Base-by-base conservation (phyloP, 2,888 invertebrate species). In the Parascotia fuliginaria region DNA sequence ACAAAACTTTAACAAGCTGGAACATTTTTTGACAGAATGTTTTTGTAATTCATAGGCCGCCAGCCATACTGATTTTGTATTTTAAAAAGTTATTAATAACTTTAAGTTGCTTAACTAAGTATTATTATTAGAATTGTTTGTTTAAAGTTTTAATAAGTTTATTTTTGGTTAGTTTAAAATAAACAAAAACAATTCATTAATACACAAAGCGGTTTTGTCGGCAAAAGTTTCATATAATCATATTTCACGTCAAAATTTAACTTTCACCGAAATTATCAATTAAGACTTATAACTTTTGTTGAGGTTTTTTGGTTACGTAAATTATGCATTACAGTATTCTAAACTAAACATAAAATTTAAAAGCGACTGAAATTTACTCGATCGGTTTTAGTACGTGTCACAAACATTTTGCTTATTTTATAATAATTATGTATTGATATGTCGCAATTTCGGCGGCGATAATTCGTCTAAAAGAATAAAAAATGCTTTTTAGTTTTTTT, bases 171-270 rank as follows among this genome's bases (percentile, higher is more conserved):
- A 57, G 43, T 53, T 16, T n/a, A 32, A 55, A 58, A 64, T 64
- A 61, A 64, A 64, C 55, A 60, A 64, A 65, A 55, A 56, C 50
- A 60, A 60, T 60, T 60, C 64, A 47, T 55, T 52, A 55, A 44
- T 33, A 57, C 53, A 67, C 51, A 56, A 37, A 54, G 57, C 46
- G 28, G 65, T 67, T 67, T 51, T 60, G 57, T 67, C 40, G 67
- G 55, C n/a, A 19, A 32, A 55, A 60, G 57, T 56, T 60, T 49
- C 39, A 39, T 40, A 33, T 40, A 39, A 40, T 52, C 49, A 47
- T 47, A 59, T 48, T 59, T 28, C 28, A 38, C 4, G 5, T 40
- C 55, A 54, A 47, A 41, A 6, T 58, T 38, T 12, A 6, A 29
- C 31, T 45, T 57, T 51, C 9, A 38, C 42, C 24, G 13, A 29